Evolutionary conservation across 2,113 vertebrate species (phyloP).

Genomic region (Colaptes auratus): DNA sequence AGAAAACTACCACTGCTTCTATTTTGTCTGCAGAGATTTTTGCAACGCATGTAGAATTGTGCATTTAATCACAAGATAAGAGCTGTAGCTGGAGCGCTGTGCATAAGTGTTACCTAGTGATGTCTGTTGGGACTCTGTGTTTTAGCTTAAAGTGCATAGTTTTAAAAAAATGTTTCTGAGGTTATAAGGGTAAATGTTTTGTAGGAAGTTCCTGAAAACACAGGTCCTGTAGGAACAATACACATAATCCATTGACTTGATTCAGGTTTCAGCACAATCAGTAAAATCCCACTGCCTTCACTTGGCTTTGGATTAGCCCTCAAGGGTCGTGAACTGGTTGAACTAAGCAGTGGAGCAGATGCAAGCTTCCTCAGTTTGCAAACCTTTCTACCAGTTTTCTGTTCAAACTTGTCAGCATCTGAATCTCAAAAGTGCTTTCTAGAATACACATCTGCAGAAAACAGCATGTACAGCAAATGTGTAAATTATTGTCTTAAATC

Average conservation of each 20-base stretch:
- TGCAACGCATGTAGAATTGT: background rate
- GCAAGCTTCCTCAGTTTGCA: background rate
- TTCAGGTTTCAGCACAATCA: constrained; percentile 61
- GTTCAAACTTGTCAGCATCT: constrained; percentile 50
- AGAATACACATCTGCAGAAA: constrained; percentile 56
- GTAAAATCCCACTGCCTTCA: constrained; percentile 58
- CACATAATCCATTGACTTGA: constrained; percentile 51
- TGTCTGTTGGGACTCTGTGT: background rate
- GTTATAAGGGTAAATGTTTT: constrained; percentile 58
- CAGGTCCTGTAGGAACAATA: constrained; percentile 47
- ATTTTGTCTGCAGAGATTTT: background rate
- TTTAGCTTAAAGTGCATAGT: constrained; percentile 47
- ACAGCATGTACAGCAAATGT: background rate
- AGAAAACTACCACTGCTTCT: background rate
- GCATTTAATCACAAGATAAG: constrained; percentile 27
- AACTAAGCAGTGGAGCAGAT: constrained; percentile 58
- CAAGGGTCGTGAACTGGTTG: constrained; percentile 44
- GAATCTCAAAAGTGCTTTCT: constrained; percentile 51
- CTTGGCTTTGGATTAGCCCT: constrained; percentile 57
- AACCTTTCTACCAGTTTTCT: constrained; percentile 54
- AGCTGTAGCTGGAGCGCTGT: background rate
- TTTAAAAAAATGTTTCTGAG: constrained; percentile 38
- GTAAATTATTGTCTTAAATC: constrained; percentile 43
- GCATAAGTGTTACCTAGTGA: background rate
- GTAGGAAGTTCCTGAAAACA: constrained; percentile 52